Evolutionary conservation across 2,113 vertebrate genomes (phyloP), one percentile per base, ranked within the genome.

Genomic region (Polypterus senegalus): DNA sequence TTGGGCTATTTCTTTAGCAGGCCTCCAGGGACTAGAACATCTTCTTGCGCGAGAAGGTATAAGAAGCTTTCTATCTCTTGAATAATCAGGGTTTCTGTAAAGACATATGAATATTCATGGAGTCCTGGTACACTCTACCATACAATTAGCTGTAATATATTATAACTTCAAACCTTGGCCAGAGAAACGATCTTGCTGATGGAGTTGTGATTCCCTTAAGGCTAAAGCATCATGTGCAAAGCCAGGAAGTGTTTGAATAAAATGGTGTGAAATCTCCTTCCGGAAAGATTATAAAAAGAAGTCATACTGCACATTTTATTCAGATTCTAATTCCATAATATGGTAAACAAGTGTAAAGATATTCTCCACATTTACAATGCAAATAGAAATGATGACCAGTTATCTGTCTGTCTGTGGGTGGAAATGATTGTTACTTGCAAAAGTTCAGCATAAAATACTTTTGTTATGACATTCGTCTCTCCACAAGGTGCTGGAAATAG

Each of bases 81-180:
- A 77, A 81, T 88, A 86, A 88, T 88, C 85, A 86, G 82, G 80
- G 68, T 81, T 6, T 9, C 84, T 82, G 81, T 84, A 81, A 86
- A 81, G 78, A 66, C 76, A 67, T 69, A 88, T 88, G 84, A 86
- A 88, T 85, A 86, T 86, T 87, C 85, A 87, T 87, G 6, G 27
- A 27, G 4, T 6, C 6, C 56, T 57, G 82, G 48, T 66, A 72
- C 74, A 77, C 76, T 79, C 76, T 73, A 68, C 71, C 73, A 69
- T 72, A 81, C 86, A 86, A 86, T 88, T 88, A 88, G 81, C 77
- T 77, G 77, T 68, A 73, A 74, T 80, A 76, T 79, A 82, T 80
- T 79, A 75, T 72, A 80, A 82, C 80, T 83, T 86, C 79, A 83
- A 82, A 82, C 77, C 77, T 81, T 69, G 81, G 80, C 83, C 80